Conservation (phyloP, 2,888 invertebrate species). For the Dexiosoma caninum region DNA sequence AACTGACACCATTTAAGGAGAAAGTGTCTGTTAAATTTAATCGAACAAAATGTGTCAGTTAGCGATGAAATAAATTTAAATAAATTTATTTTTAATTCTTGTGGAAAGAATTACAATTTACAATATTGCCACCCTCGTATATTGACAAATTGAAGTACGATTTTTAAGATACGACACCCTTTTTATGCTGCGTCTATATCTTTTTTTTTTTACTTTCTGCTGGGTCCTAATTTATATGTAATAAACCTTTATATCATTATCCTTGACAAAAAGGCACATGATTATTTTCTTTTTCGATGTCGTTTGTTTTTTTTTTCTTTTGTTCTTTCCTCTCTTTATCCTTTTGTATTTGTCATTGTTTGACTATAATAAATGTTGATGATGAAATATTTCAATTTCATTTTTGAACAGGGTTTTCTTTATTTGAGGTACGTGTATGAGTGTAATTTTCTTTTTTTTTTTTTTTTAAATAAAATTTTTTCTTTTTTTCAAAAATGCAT, state of each 20-base stretch:
- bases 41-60: too few relatives aligned
- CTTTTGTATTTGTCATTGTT: slow-evolving; percentile 39
- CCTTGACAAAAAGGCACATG: slow-evolving; percentile 15
- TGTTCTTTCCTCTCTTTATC: not conserved
- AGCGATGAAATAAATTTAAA: too few relatives aligned
- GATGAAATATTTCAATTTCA: slow-evolving; percentile 57
- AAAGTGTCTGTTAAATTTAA: too few relatives aligned
- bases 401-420: slow-evolving; percentile 20
- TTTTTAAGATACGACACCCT: not conserved
- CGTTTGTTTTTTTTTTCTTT: too few relatives aligned
- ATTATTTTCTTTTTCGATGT: slow-evolving; percentile 20
- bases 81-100: too few relatives aligned
- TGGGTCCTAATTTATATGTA: slow-evolving; percentile 48
- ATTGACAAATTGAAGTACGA: not conserved
- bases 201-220: too few relatives aligned
- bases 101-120: too few relatives aligned
- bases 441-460: not conserved
- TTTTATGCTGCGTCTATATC: not conserved
- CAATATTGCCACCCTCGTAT: not conserved
- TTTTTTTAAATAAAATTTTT: not conserved
- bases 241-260: slow-evolving; percentile 50
- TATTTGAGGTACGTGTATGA: not conserved
- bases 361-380: slow-evolving; percentile 47
- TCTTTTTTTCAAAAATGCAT: slow-evolving; percentile 49
- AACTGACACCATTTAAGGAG: too few relatives aligned